Evolutionary conservation across 2,888 invertebrate species (phyloP), one percentile per base, ranked within the genome.

Genomic region (Mycalesis mineus): DNA sequence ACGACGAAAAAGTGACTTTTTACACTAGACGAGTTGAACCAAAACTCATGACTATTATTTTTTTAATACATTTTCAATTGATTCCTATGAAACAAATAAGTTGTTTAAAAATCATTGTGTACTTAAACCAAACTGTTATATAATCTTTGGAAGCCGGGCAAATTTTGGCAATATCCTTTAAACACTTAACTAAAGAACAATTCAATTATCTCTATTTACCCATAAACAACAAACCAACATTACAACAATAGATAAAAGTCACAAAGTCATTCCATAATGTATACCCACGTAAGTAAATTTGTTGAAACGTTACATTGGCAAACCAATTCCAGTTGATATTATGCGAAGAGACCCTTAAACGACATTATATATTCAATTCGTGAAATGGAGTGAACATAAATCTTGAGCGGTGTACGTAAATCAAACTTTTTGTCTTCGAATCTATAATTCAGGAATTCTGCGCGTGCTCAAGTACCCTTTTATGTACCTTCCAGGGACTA

Each of bases 381-480:
- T 67, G 77, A 71, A 81, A 74, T 75, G 75, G 72, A 72, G 68
- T 72, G 70, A 72, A 73, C 79, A 83, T 84, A 83, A 84, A 83
- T 86, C 80, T 70, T 65, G 65, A 63, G 61, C 70, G 73, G 73
- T 74, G 73, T 73, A 68, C 77, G 77, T 83, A 84, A 83, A 84
- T 85, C 84, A 82, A 82, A 82, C 74, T 84, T 85, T 84, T 84
- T 80, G 80, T 74, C 73, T 73, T 67, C 71, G 70, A 76, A 82
- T 83, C 80, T 80, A 61, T 65, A 63, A 65, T 63, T 63, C 65
- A 65, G 50, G 61, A 57, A 59, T 56, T 54, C 55, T 56, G 57
- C 54, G 58, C 63, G 59, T 62, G 61, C 56, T 57, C 57, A 62
- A 62, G 61, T 57, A 57, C 40, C 22, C 48, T 71, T 71, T 66